Evolutionary conservation across 2,888 invertebrate genomes (phyloP), one percentile per base, ranked within the genome.

Genomic region (Hydrotaea cyrtoneurina): DNA sequence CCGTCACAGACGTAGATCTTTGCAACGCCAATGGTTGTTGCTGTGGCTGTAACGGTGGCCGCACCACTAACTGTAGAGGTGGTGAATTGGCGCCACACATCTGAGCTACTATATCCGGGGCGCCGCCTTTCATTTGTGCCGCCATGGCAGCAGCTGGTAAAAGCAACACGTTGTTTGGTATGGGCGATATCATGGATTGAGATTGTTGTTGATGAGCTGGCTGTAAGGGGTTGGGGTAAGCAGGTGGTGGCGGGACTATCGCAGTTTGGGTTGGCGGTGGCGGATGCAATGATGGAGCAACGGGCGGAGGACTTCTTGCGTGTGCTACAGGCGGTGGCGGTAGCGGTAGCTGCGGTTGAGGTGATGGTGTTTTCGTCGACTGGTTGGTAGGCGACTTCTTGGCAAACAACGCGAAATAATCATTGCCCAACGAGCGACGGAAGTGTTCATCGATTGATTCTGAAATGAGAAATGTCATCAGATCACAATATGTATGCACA

Each of bases 381-480:
- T 77, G 85, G 50, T 19, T 77, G 0, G 90, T 90, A 66, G 91
- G 90, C 57, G 91, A 90, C 78, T 90, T 91, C 72, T 94, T 95
- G 88, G 94, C 94, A 91, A 95, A 95, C 71, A 96, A 93, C 83
- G 94, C 94, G 92, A 95, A 94, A 93, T 96, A 96, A 91, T 96
- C 95, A 88, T 96, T 95, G 80, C 98, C 98, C 86, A 98, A 94
- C 0, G 98, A 98, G 85, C 98, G 95, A 79, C 98, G 94, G 93
- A 98, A 98, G 93, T 98, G 98, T 91, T 98, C 98, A 93, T 98
- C 98, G 91, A 95, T 94, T 53, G 94, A 94, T 89, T 95, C 96
- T 95, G 92, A 36, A 76, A 69, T 8, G 8, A 53, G 23, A 57
- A 74, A 23, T n/a, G n/a, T 50, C 13, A n/a, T 7, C 31, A 7